Conservation (phyloP, 2,113 vertebrate species). For the Scortum barcoo region DNA sequence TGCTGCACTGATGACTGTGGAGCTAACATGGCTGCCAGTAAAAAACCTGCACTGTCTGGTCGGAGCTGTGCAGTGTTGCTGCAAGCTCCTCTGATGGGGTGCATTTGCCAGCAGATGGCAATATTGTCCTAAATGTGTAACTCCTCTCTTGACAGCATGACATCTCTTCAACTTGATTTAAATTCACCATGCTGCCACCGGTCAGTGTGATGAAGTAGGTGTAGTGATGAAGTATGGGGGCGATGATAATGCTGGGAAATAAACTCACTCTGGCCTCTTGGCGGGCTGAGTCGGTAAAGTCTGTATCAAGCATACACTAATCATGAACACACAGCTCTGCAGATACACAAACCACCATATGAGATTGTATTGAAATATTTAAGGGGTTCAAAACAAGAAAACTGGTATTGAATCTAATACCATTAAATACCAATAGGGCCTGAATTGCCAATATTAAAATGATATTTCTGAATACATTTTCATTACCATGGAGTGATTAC, state of each 20-base stretch:
- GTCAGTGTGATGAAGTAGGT: not conserved
- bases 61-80: conserved; percentile 12
- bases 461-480: not conserved
- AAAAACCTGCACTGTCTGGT: conserved; percentile 46
- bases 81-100: conserved; percentile 2
- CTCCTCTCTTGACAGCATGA: not conserved
- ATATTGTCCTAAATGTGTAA: conserved; percentile 7
- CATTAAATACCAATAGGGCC: not conserved
- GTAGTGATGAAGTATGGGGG: not conserved
- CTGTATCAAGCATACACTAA: not conserved
- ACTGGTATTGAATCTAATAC: not conserved
- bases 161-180: not conserved
- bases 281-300: not conserved
- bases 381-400: not conserved
- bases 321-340: not conserved
- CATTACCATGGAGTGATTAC: not conserved
- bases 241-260: conserved; percentile 8
- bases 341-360: not conserved
- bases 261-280: not conserved
- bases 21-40: conserved; percentile 69
- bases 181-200: not conserved
- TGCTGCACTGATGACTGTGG: not conserved
- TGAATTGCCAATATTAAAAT: not conserved
- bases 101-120: conserved; percentile 68
- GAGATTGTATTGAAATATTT: not conserved